Conservation (phyloP, 1,140 invertebrate species). For the Pseudoatta argentina region DNA sequence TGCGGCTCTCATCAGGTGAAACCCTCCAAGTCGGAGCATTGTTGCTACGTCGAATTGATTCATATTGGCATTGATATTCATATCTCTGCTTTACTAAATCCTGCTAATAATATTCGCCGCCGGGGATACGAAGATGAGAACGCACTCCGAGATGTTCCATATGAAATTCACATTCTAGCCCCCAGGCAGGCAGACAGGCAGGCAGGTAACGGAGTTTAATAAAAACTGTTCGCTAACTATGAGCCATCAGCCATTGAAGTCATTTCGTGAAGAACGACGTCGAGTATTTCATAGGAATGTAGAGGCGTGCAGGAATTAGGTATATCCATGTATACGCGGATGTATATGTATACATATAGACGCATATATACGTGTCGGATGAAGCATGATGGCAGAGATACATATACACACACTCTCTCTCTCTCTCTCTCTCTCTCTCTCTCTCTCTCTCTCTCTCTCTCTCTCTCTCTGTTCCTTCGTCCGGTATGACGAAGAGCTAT, state of each 20-base stretch:
- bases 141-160: not conserved
- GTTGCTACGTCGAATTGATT: slow-evolving; percentile 1
- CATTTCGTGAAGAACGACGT: slow-evolving; percentile 67
- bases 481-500: slow-evolving; percentile 74
- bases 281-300: slow-evolving; percentile 55
- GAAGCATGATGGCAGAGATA: slow-evolving; percentile 56
- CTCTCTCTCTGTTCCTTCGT: slow-evolving; percentile 39
- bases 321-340: slow-evolving; percentile 13
- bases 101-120: slow-evolving; percentile 21
- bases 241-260: slow-evolving; percentile 58
- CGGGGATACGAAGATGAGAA: slow-evolving; percentile 1
- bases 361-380: slow-evolving; percentile 56
- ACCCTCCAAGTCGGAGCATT: not conserved
- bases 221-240: slow-evolving; percentile 61
- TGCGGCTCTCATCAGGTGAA: not conserved
- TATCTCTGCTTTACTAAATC: not conserved
- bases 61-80: not conserved
- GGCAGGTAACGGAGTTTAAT: slow-evolving; percentile 47
- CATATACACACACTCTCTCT: not conserved
- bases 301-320: slow-evolving; percentile 54
- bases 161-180: slow-evolving; percentile 37
- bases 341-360: not conserved
- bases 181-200: not conserved
- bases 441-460: not conserved
- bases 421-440: slow-evolving; percentile 16